Evolutionary conservation across 2,113 vertebrate genomes (phyloP).

Genomic region (Pleuronectes platessa): DNA sequence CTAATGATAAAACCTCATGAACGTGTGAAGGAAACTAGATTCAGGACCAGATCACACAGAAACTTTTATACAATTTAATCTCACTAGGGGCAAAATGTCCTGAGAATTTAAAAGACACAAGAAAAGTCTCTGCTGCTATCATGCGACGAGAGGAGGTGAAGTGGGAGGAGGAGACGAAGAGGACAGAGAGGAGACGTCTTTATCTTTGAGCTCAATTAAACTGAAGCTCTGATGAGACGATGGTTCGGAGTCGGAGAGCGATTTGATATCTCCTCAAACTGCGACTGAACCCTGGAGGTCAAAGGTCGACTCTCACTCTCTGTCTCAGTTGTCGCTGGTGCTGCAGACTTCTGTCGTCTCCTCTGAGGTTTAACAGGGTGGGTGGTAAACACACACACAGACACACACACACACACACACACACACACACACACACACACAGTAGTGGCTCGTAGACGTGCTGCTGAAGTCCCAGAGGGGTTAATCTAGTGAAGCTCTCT

Average conservation of each 20-base stretch:
- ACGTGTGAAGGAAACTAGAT: too few species aligned
- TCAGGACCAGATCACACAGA: too few species aligned
- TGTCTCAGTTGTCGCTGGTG: constrained; percentile 35
- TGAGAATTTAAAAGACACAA: too few species aligned
- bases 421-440: constrained; percentile 11
- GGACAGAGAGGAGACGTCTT: neutral
- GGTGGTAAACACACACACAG: constrained; percentile 7
- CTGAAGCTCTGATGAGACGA: constrained; percentile 25
- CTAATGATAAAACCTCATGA: too few species aligned
- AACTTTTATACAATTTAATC: too few species aligned
- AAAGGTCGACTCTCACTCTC: constrained; percentile 53
- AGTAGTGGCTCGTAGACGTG: constrained; percentile 7
- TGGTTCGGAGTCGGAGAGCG: neutral
- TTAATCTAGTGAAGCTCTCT: constrained; percentile 2
- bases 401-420: neutral
- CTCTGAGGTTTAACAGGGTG: neutral
- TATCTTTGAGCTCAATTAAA: constrained; percentile 32
- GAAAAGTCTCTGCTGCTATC: too few species aligned
- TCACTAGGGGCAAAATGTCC: too few species aligned
- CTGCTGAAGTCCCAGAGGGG: neutral
- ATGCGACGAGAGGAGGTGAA: too few species aligned
- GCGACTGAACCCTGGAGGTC: constrained; percentile 31
- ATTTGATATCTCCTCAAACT: constrained; percentile 42
- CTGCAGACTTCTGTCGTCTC: neutral
- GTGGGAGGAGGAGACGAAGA: neutral